Conservation (phyloP, 2,888 invertebrate genomes). For the Lithodes maja region DNA sequence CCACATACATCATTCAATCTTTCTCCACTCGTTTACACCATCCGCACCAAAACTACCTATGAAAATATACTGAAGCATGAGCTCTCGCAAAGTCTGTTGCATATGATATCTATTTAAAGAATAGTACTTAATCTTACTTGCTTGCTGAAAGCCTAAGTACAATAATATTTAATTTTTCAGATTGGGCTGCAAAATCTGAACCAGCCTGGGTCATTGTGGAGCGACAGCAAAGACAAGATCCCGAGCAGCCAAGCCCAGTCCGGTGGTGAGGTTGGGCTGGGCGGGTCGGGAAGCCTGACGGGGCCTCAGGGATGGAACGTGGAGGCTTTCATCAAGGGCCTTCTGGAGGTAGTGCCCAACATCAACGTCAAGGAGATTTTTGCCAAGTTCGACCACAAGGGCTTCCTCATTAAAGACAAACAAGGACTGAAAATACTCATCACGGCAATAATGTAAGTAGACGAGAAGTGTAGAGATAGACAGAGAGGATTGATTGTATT, state of each 20-base stretch:
- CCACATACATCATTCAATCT: too few relatives aligned
- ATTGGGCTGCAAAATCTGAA: constrained; percentile 65
- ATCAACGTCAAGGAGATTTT: constrained; percentile 96
- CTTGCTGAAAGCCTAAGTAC: too few relatives aligned
- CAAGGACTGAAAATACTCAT: constrained; percentile 88
- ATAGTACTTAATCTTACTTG: too few relatives aligned
- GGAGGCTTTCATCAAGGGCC: constrained; percentile 93
- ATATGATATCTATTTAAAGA: too few relatives aligned
- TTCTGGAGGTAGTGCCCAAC: constrained; percentile 90
- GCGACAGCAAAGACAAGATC: constrained; percentile 73
- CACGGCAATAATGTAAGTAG: constrained; percentile 81
- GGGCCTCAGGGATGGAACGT: constrained; percentile 88
- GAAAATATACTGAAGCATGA: too few relatives aligned
- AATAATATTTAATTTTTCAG: constrained; percentile 26
- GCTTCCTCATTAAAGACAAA: constrained; percentile 91
- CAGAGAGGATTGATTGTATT: too few relatives aligned
- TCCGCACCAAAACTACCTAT: too few relatives aligned
- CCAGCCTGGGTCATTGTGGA: constrained; percentile 72
- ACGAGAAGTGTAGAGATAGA: not conserved
- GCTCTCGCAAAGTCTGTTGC: too few relatives aligned
- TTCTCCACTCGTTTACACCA: too few relatives aligned
- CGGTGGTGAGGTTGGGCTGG: constrained; percentile 69
- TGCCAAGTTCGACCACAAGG: constrained; percentile 91
- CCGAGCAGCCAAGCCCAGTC: constrained; percentile 52
- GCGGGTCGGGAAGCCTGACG: constrained; percentile 69